Conservation (phyloP, 2,797 vertebrate species). For the Crocodylus rhombifer region DNA sequence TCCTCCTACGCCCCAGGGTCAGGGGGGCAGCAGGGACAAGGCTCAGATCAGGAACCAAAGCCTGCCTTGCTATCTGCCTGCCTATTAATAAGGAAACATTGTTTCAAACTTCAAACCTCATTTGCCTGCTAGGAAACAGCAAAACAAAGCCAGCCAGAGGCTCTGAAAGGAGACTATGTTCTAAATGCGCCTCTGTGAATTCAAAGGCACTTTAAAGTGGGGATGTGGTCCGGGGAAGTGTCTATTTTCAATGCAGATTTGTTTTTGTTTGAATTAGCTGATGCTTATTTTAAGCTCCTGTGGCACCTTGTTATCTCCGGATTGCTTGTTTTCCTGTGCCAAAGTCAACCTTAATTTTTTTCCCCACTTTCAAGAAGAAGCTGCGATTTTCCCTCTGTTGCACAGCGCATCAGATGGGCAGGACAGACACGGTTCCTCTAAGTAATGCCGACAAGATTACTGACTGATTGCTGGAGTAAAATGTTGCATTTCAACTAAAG, state of each 20-base stretch:
- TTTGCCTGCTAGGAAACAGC: constrained; percentile 26
- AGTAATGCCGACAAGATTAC: constrained; percentile 18
- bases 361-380: constrained; percentile 64
- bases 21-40: fast-evolving
- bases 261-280: constrained; percentile 69
- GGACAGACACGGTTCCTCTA: constrained; percentile 40
- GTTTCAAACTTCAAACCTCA: constrained; percentile 43
- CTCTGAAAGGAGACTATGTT: constrained; percentile 24
- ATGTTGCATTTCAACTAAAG: constrained; percentile 31
- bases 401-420: constrained; percentile 62
- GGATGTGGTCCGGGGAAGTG: constrained; percentile 53
- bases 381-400: constrained; percentile 58
- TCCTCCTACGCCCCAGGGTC: background rate
- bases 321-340: constrained; percentile 66
- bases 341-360: constrained; percentile 58
- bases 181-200: constrained; percentile 44
- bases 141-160: constrained; percentile 16
- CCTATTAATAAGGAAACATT: background rate
- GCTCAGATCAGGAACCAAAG: fast-evolving
- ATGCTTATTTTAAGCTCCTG: constrained; percentile 71
- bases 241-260: constrained; percentile 67
- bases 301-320: constrained; percentile 60
- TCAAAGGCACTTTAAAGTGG: constrained; percentile 70
- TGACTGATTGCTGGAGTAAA: constrained; percentile 16
- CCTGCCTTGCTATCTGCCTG: background rate